Evolutionary conservation across 2,888 invertebrate genomes (phyloP), one percentile per base, ranked within the genome.

Genomic region (Notodonta dromedarius): DNA sequence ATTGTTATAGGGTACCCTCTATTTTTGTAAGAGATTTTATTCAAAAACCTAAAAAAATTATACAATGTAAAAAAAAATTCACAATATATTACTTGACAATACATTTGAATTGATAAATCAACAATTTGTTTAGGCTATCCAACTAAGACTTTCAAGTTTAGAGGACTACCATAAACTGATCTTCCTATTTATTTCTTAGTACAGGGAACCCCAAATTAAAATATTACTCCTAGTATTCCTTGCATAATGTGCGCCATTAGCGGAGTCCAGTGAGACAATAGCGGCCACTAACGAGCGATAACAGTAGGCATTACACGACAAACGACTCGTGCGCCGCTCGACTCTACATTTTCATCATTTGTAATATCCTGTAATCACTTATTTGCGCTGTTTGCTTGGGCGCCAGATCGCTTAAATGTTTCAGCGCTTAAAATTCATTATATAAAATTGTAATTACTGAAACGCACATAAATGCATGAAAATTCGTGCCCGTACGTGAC

Each of bases 251-350:
- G 16, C 55, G 62, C 62, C 76, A 70, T 74, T 80, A 80, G 79
- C 78, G 79, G 77, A 75, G 75, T 74, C 74, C 67, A 63, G 56
- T 8, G 67, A 74, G 74, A 76, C 77, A 77, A 82, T 78, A 76
- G 74, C 73, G 69, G 73, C 60, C 67, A 67, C 77, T 81, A 80
- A 82, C 82, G 79, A 82, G 78, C 76, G 70, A 78, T 83, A 79
- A 82, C 77, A 61, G 74, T 67, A 68, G 74, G 69, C 74, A 74
- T 80, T 80, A 78, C 79, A 76, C 79, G 65, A 69, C 69, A 78
- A 79, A 71, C 70, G 72, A 65, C 73, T 71, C 62, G 64, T 57
- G 63, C 67, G 16, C 60, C 75, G n/a, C 77, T 76, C 72, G 71
- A 72, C 75, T 61, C 65, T 71, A 73, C 80, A 79, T 80, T 66